Evolutionary conservation across 2,797 vertebrate genomes (phyloP), one percentile per base, ranked within the genome.

Genomic region (Betta splendens): DNA sequence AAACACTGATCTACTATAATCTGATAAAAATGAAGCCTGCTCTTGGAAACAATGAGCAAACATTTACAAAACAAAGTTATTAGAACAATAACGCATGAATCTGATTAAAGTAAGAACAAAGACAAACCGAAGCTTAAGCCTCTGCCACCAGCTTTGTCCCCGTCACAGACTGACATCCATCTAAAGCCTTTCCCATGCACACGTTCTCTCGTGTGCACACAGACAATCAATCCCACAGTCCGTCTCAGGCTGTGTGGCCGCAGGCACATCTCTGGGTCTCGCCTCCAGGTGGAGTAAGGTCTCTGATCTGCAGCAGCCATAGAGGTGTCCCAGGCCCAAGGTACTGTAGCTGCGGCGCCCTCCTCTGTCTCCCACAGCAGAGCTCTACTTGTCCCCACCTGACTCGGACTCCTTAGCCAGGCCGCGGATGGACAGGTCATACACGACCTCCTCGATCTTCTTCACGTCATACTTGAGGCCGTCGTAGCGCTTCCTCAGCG

Each of bases 371-470:
- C 66, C 72, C 46, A 48, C 74, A 64, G 72, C 75, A 0, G 1
- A 39, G 6, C 20, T 51, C 60, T 89, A 84, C 69, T 86, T 81
- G n/a, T 81, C 68, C 33, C 62, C 84, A 5, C 28, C 67, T 0
- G 81, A 47, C 2, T 92, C 81, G 0, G 86, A 77, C 65, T 96
- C 94, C 89, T 95, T 97, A 65, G 91, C 92, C 75, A 99, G 93
- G 62, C 98, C 97, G 1, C 98, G 92, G 84, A 99, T 99, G 0
- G 98, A 98, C 72, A 99, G 84, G 71, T 99, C 97, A 0, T 99
- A 99, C 56, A 99, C 97, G 77, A 99, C 97, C 72, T 99, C 97
- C 85, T 99, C 98, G 0, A 98, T 98, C 78, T 99, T 99, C 91
- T 99, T 99, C 82, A 99, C 97, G 0, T 99, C 98, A 0, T 99